Evolutionary conservation across 2,113 vertebrate species (phyloP).

Genomic region (Oryzias javanicus): DNA sequence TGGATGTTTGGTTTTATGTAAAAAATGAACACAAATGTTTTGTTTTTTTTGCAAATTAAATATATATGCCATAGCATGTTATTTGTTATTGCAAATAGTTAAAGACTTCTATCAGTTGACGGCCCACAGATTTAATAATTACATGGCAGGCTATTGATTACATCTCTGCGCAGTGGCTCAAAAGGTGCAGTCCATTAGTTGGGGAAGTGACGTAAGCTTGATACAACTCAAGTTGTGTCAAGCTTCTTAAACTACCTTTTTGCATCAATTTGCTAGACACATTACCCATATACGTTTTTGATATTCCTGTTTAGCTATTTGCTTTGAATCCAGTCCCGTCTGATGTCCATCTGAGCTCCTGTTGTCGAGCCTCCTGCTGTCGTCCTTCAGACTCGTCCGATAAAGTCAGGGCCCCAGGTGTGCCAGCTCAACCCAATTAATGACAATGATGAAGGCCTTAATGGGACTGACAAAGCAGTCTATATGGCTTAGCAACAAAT

Average conservation of each 20-base stretch:
- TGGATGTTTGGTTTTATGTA: too few species aligned
- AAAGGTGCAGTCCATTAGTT: too few species aligned
- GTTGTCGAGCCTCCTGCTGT: constrained; percentile 4
- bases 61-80: too few species aligned
- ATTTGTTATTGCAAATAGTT: too few species aligned
- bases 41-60: too few species aligned
- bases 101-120: too few species aligned
- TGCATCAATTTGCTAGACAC: too few species aligned
- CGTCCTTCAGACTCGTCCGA: constrained; percentile 19
- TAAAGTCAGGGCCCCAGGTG: constrained; percentile 49
- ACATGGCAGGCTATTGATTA: too few species aligned
- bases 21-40: too few species aligned
- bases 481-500: constrained; percentile 24
- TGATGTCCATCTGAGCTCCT: constrained; percentile 13
- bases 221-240: neutral
- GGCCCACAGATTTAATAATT: too few species aligned
- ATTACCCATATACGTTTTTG: neutral
- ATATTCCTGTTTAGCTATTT: constrained; percentile 10
- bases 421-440: constrained; percentile 50
- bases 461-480: constrained; percentile 32
- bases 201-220: too few species aligned
- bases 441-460: constrained; percentile 47
- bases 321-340: constrained; percentile 3
- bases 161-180: too few species aligned
- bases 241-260: neutral